phyloP scores from a whole-genome alignment of 2,797 vertebrate species.

The Carcharodon carcharias region DNA sequence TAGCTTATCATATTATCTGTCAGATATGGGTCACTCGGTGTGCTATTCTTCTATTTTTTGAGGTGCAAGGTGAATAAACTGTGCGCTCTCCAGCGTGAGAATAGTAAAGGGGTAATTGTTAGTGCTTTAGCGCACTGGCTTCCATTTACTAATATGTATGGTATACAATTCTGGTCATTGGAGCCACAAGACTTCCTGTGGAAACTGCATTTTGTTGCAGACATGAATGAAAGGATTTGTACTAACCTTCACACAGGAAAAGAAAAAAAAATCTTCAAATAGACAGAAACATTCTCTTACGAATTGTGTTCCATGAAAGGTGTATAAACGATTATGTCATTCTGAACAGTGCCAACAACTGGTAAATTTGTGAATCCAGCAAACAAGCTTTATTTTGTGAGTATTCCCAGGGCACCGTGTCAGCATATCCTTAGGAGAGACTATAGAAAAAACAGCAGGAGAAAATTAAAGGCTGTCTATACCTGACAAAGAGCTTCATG shows the following conservation, averaged over 20 bases:
- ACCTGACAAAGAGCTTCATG: neutral
- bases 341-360: neutral
- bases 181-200: neutral
- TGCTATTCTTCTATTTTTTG: neutral
- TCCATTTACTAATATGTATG: neutral
- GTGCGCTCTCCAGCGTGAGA: neutral
- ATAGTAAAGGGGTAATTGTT: neutral
- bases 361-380: neutral
- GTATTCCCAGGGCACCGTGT: slow-evolving; percentile 1
- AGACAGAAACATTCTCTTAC: neutral
- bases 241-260: neutral
- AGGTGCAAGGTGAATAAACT: neutral
- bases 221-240: neutral
- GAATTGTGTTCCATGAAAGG: neutral
- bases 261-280: neutral
- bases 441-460: neutral
- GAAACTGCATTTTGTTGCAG: neutral
- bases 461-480: slow-evolving; percentile 8
- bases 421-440: neutral
- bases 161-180: neutral
- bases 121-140: neutral
- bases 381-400: neutral
- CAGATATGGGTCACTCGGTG: neutral
- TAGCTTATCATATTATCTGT: neutral
- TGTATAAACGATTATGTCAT: neutral